Evolutionary conservation across 2,797 vertebrate genomes (phyloP).

Genomic region (Okamejei kenojei): DNA sequence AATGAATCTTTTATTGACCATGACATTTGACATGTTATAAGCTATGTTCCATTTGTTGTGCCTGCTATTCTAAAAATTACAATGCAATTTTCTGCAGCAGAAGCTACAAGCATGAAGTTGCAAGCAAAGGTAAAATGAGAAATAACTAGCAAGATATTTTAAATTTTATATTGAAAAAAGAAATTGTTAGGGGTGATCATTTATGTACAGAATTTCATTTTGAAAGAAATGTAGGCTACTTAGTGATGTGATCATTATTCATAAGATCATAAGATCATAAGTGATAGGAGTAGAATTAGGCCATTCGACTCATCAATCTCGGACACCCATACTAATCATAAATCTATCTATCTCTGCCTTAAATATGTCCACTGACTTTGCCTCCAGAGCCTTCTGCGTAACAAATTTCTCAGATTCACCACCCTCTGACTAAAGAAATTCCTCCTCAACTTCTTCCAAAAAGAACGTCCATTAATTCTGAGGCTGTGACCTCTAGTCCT

Average conservation of each 20-base stretch:
- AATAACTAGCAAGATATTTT: not conserved
- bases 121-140: not conserved
- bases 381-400: no score
- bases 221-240: not conserved
- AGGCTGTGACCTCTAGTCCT: no score
- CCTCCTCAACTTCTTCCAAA: no score
- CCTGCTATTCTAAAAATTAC: not conserved
- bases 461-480: no score
- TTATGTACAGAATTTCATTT: not conserved
- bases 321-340: no score
- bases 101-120: not conserved
- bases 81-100: not conserved
- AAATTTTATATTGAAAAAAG: not conserved
- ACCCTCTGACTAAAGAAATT: no score
- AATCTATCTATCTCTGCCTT: no score
- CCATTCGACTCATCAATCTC: no score
- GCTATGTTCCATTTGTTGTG: not conserved
- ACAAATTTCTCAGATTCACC: no score
- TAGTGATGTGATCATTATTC: not conserved
- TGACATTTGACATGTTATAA: slow-evolving; percentile 5
- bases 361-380: no score
- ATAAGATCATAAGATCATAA: no score
- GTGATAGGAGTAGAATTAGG: no score
- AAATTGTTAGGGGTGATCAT: not conserved
- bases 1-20: slow-evolving; percentile 6